phyloP scores from a whole-genome alignment of 2,888 invertebrate genomes.

The Malthinus seriepunctatus region DNA sequence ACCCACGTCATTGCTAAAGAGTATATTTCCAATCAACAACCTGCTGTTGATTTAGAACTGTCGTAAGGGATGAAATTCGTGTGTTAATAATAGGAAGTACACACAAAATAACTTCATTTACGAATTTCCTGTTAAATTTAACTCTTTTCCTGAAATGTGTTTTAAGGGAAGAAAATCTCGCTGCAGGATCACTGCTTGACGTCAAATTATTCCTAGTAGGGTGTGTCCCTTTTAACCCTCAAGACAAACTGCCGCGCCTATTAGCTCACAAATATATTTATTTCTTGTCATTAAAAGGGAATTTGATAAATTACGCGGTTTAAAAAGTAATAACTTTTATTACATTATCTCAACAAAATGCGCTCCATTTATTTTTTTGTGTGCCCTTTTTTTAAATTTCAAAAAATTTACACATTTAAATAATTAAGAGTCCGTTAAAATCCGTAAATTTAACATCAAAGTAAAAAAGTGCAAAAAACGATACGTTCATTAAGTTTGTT shows the following conservation, averaged over 20 bases:
- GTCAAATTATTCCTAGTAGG: constrained; percentile 10
- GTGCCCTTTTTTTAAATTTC: background rate
- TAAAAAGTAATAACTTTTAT: constrained; percentile 4
- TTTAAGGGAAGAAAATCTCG: constrained; percentile 26
- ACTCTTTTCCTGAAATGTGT: constrained; percentile 4
- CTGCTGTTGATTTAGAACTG: constrained; percentile 19
- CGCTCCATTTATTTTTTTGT: background rate
- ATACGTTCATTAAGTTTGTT: background rate
- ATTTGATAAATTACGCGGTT: constrained; percentile 4
- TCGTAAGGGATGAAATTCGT: constrained; percentile 16
- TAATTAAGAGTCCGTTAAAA: background rate
- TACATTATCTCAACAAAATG: background rate
- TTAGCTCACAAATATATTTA: constrained; percentile 22
- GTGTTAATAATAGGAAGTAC: constrained; percentile 25
- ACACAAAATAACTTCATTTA: constrained; percentile 24
- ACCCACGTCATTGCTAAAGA: constrained; percentile 19
- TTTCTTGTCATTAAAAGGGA: constrained; percentile 10
- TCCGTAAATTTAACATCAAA: background rate
- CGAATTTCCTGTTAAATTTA: constrained; percentile 19
- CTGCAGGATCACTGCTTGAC: constrained; percentile 31
- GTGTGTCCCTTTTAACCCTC: constrained; percentile 6
- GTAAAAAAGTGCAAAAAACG: background rate
- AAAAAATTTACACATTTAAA: background rate
- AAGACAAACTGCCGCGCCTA: constrained; percentile 19
- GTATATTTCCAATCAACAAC: constrained; percentile 25